Base-by-base conservation (phyloP, 2,888 invertebrate genomes). In the Hipparchia semele region DNA sequence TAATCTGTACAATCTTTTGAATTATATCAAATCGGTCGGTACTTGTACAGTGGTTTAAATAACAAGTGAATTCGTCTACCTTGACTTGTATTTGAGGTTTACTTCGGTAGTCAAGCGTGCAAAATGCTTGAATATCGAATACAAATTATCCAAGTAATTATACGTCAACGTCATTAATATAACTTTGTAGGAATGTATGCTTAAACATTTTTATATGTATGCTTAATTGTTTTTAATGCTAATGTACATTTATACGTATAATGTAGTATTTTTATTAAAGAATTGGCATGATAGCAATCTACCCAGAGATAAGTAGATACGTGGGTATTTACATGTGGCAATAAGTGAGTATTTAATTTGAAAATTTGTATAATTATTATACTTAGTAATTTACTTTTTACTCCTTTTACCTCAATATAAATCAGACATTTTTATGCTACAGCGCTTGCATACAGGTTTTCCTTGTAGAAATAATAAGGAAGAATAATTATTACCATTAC, bases 131-230 rank as follows among this genome's bases (percentile, higher is more conserved):
- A 65, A 65, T 65, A 7, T 33, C 33, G 23, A 53, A 65, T 65
- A 65, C 64, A 64, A 49, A 62, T 49, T 64, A 53, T 53, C 33
- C 23, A 4, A 51, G 12, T 65, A 65, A 33, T 33, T 33, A 53
- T 51, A 64, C 51, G 12, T 33, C 23, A 53, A 7, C 51, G 64
- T 12, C 33, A 51, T 53, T 64, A 64, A 49, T 49, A 23, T 51
- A 13, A 39, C 51, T 12, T 33, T 0, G 6, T 49, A 33, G 12
- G 64, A 65, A 65, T 65, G 65, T 53, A 53, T 65, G 33, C 7
- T 12, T 65, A 65, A 65, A n/a, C n/a, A n/a, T n/a, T n/a, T n/a
- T n/a, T n/a, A n/a, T n/a, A 65, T 65, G 65, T 53, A 53, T 65
- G 33, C 7, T 12, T 65, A 65, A 65, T 65, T 51, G 33, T 39